Evolutionary conservation across 35 echinoderm and acorn worm species (phyloP).

Genomic region (Amphiura filiformis): DNA sequence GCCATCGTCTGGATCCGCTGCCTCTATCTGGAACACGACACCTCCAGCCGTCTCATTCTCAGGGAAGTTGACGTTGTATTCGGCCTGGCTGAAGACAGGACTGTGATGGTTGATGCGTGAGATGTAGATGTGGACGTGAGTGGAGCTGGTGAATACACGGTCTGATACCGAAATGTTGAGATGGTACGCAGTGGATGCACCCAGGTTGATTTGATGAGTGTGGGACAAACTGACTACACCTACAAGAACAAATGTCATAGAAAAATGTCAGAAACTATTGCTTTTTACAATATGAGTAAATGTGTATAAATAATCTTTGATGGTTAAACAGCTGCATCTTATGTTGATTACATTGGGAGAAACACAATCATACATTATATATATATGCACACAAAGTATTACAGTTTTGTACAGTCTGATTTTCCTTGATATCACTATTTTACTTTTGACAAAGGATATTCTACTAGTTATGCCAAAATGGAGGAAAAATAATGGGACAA

Average conservation of each 20-base stretch:
- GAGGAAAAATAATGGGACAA: too few relatives aligned
- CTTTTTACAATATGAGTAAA: too few relatives aligned
- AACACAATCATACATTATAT: too few relatives aligned
- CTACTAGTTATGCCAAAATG: too few relatives aligned
- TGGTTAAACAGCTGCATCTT: too few relatives aligned
- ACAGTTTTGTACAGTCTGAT: too few relatives aligned
- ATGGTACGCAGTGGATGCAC: conserved; percentile 16
- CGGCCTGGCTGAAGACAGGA: conserved; percentile 65
- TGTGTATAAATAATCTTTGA: too few relatives aligned
- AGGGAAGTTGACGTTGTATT: conserved; percentile 69
- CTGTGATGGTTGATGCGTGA: conserved; percentile 69
- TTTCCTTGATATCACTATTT: too few relatives aligned
- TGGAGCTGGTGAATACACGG: conserved; percentile 89
- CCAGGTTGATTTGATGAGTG: conserved; percentile 62
- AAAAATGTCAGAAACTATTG: too few relatives aligned
- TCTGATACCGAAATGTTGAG: conserved; percentile 89
- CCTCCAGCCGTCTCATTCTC: conserved; percentile 81
- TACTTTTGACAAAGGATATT: too few relatives aligned
- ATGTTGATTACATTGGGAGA: too few relatives aligned
- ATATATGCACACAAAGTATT: too few relatives aligned
- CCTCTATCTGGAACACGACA: conserved; percentile 60
- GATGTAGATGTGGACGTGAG: conserved; percentile 54
- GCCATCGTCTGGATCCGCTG: conserved; percentile 72
- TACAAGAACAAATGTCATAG: conserved; percentile 40
- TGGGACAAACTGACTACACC: conserved; percentile 80